Conservation (phyloP, 2,797 vertebrate species). For the Lophotriccus pileatus region DNA sequence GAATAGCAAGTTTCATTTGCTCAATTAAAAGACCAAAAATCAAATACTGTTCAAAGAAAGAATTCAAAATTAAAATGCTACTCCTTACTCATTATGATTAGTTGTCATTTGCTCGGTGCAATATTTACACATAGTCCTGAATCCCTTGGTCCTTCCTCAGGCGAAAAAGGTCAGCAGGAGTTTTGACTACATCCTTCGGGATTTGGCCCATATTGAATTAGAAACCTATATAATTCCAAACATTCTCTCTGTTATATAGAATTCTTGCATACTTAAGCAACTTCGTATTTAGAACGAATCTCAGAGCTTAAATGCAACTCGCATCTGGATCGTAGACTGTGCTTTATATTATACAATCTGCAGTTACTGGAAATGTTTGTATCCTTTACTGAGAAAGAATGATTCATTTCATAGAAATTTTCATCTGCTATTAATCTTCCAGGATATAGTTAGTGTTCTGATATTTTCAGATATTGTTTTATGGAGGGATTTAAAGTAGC, state of each 20-base stretch:
- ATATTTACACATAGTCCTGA: background rate
- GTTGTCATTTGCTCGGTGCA: background rate
- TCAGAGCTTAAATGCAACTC: constrained; percentile 53
- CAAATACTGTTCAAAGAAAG: background rate
- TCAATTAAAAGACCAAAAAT: constrained; percentile 13
- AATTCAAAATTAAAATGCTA: background rate
- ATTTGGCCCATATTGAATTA: constrained; percentile 61
- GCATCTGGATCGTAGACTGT: constrained; percentile 62
- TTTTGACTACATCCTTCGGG: constrained; percentile 29
- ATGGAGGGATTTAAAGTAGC: constrained; percentile 81
- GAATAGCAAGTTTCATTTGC: background rate
- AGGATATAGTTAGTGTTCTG: constrained; percentile 86
- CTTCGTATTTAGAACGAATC: constrained; percentile 28
- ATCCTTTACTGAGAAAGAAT: constrained; percentile 80
- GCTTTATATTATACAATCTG: constrained; percentile 60
- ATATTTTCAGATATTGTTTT: constrained; percentile 94
- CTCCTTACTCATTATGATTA: background rate
- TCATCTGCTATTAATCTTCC: constrained; percentile 85
- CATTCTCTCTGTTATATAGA: constrained; percentile 38
- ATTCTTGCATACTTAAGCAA: constrained; percentile 54
- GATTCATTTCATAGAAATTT: constrained; percentile 83
- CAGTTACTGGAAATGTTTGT: constrained; percentile 75
- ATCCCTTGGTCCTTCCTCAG: constrained; percentile 2
- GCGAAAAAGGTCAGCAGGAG: constrained; percentile 41
- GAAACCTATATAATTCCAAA: constrained; percentile 41